These are phyloP conservation scores for Cyphomyrmex costatus DNA, from an alignment of 1,140 invertebrate species.

Conservation along the genomic window DNA sequence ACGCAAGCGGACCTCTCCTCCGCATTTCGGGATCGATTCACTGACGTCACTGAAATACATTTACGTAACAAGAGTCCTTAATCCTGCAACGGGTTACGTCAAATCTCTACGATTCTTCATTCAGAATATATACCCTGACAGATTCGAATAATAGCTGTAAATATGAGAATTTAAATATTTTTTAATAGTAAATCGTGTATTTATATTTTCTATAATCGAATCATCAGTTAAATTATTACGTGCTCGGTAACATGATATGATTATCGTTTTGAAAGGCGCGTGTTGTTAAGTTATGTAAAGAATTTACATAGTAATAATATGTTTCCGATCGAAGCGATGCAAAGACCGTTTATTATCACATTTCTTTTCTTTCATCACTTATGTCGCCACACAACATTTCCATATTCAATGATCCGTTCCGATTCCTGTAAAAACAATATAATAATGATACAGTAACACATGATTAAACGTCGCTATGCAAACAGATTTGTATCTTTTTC, in stretches of 20 bases:
- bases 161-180: neutral
- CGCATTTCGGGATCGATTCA: constrained; percentile 66
- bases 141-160: neutral
- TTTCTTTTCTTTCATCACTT: constrained; percentile 46
- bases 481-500: neutral
- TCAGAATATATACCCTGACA: neutral
- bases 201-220: neutral
- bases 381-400: constrained; percentile 21
- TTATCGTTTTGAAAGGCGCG: neutral
- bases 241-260: neutral
- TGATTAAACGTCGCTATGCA: neutral
- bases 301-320: constrained; percentile 26
- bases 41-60: constrained; percentile 69
- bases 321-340: neutral
- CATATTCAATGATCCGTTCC: constrained; percentile 53
- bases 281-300: neutral
- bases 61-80: constrained; percentile 50
- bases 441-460: constrained; percentile 10
- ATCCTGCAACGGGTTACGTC: neutral
- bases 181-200: neutral
- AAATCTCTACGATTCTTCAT: neutral
- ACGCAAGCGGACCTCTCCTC: constrained; percentile 57
- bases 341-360: constrained; percentile 45
- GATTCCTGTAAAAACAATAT: constrained; percentile 10
- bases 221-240: neutral